A percentile compares a stretch with the other conserved stretches of the same genome.
These are phyloP conservation scores for Ophion slaviceki DNA, from an alignment of 2,888 invertebrate genomes.

Conservation along the genomic window DNA sequence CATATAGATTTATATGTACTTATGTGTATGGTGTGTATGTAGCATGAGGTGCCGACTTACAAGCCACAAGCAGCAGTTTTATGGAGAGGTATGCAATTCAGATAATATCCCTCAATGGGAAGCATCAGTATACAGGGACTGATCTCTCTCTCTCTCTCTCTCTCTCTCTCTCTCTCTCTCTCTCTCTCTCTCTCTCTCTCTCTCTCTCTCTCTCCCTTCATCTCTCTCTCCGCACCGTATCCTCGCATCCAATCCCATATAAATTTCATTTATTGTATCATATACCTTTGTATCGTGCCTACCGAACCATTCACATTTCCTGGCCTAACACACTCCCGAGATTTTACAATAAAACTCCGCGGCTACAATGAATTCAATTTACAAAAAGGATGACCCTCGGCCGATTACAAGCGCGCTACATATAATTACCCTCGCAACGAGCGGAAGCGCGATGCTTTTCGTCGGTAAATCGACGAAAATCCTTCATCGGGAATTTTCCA, in stretches of 20 bases:
- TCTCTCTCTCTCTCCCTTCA: slow-evolving; percentile 24
- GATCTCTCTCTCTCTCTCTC: slow-evolving; percentile 48
- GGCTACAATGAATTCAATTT: neutral
- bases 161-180: slow-evolving; percentile 30
- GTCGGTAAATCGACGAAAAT: neutral
- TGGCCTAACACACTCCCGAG: neutral
- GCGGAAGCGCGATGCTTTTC: no score
- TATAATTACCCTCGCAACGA: no score
- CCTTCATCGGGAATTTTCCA: neutral
- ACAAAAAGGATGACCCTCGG: neutral
- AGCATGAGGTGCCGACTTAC: slow-evolving; percentile 31
- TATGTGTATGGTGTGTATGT: neutral
- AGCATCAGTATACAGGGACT: slow-evolving; percentile 62
- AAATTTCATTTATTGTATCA: slow-evolving; percentile 57
- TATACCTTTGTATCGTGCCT: slow-evolving; percentile 12
- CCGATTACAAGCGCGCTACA: no score
- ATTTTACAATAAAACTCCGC: neutral
- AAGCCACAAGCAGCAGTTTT: slow-evolving; percentile 67
- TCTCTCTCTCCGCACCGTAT: slow-evolving; percentile 22
- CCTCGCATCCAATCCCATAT: slow-evolving; percentile 39
- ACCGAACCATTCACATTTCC: slow-evolving; percentile 50
- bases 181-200: slow-evolving; percentile 28
- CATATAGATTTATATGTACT: slow-evolving; percentile 16
- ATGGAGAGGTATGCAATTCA: slow-evolving; percentile 71
- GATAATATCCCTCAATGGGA: slow-evolving; percentile 71